Evolutionary conservation across 2,888 invertebrate genomes (phyloP).

Genomic region (Sphecodes monilicornis): DNA sequence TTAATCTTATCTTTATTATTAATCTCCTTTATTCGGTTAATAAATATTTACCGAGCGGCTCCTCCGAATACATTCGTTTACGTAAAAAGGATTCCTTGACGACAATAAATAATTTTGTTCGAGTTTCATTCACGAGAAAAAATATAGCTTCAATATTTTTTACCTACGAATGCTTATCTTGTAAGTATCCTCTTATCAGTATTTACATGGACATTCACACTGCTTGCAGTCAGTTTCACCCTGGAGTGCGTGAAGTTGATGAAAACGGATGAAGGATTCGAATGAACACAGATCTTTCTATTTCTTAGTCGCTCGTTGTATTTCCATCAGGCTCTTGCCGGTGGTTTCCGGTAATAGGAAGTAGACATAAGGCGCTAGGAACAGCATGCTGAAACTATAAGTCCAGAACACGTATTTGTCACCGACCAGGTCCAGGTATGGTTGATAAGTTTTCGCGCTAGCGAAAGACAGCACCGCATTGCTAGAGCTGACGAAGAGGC

Average conservation of each 20-base stretch:
- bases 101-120: neutral
- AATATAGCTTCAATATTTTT: neutral
- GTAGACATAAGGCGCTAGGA: slow-evolving; percentile 74
- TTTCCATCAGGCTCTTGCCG: slow-evolving; percentile 78
- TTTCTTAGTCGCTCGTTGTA: slow-evolving; percentile 70
- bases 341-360: slow-evolving; percentile 78
- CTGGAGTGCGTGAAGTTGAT: neutral
- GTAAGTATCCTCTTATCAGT: neutral
- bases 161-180: neutral
- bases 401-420: slow-evolving; percentile 79
- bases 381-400: slow-evolving; percentile 69
- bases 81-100: neutral
- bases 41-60: neutral
- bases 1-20: too few species aligned
- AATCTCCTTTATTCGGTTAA: neutral
- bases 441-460: slow-evolving; percentile 76
- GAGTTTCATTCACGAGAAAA: neutral
- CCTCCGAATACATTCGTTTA: neutral
- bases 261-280: neutral
- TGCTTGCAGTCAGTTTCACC: neutral
- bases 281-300: neutral
- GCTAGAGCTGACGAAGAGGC: slow-evolving; percentile 71
- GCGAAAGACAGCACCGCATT: slow-evolving; percentile 75
- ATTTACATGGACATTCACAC: neutral
- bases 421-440: slow-evolving; percentile 75